phyloP scores from a whole-genome alignment of 1,140 invertebrate species.

The Andrena cerasifolii region DNA sequence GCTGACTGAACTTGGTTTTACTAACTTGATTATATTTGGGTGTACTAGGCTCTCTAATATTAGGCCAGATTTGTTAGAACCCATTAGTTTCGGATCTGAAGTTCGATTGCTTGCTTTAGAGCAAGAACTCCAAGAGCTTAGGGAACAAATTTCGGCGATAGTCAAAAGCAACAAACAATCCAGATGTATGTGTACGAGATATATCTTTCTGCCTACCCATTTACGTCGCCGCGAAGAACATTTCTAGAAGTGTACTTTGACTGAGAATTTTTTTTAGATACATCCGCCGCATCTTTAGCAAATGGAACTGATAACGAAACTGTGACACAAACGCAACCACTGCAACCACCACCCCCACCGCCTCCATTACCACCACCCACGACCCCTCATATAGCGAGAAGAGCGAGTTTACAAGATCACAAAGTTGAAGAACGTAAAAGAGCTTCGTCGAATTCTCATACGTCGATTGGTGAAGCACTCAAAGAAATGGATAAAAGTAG shows the following conservation, averaged over 20 bases:
- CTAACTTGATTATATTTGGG: slow-evolving; percentile 25
- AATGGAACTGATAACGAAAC: slow-evolving; percentile 64
- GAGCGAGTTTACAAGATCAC: slow-evolving; percentile 80
- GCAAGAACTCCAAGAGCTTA: slow-evolving; percentile 79
- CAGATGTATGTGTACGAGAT: slow-evolving; percentile 63
- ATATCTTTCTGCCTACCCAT: slow-evolving; percentile 8
- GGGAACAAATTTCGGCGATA: slow-evolving; percentile 79
- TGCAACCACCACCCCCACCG: slow-evolving; percentile 70
- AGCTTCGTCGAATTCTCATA: slow-evolving; percentile 70
- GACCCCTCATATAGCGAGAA: slow-evolving; percentile 79
- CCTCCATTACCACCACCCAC: slow-evolving; percentile 77
- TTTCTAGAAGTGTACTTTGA: slow-evolving; percentile 2
- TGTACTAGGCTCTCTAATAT: slow-evolving; percentile 74
- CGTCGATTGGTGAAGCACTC: slow-evolving; percentile 77
- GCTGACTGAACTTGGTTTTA: slow-evolving; percentile 10
- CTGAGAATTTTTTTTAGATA: slow-evolving; percentile 51
- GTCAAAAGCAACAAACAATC: slow-evolving; percentile 75
- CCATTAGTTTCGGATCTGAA: slow-evolving; percentile 81
- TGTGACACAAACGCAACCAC: slow-evolving; percentile 42
- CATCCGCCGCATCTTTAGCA: slow-evolving; percentile 66
- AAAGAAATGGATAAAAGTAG: slow-evolving; percentile 78
- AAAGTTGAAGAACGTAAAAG: slow-evolving; percentile 76
- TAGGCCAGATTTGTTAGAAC: slow-evolving; percentile 80
- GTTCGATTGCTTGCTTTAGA: slow-evolving; percentile 79
- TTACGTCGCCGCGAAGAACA: too few relatives aligned